Conservation (phyloP, 2,113 vertebrate species). For the Ochotona curzoniae region DNA sequence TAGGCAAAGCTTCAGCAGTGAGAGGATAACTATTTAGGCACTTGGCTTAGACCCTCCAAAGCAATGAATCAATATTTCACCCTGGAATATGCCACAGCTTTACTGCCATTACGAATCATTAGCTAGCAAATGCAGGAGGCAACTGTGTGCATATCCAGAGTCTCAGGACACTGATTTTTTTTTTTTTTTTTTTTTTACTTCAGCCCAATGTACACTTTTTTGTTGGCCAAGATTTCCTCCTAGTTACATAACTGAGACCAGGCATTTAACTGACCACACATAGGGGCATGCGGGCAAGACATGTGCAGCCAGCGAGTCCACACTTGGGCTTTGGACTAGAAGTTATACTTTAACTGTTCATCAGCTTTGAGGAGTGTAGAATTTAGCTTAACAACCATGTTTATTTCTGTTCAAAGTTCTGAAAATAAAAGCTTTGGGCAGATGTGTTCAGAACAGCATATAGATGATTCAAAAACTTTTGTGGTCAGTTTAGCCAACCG, state of each 20-base stretch:
- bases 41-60: not conserved
- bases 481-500: conserved; percentile 77
- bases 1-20: not conserved
- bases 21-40: not conserved
- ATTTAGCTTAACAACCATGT: conserved; percentile 74
- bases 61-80: conserved; percentile 34
- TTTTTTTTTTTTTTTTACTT: too few relatives aligned
- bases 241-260: not conserved
- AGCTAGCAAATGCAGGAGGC: conserved; percentile 37
- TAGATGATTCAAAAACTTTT: conserved; percentile 77
- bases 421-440: conserved; percentile 84
- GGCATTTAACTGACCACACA: not conserved
- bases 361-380: conserved; percentile 68
- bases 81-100: not conserved
- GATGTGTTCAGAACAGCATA: conserved; percentile 75
- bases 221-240: not conserved
- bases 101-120: conserved; percentile 42
- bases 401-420: conserved; percentile 81
- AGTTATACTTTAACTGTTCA: conserved; percentile 37
- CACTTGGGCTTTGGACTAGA: not conserved
- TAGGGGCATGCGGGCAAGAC: not conserved
- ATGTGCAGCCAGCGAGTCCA: conserved; percentile 52
- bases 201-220: not conserved
- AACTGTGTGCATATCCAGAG: conserved; percentile 18
- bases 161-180: not conserved